Base-by-base conservation (phyloP, 2,113 vertebrate species). In the Myrmecophaga tridactyla region DNA sequence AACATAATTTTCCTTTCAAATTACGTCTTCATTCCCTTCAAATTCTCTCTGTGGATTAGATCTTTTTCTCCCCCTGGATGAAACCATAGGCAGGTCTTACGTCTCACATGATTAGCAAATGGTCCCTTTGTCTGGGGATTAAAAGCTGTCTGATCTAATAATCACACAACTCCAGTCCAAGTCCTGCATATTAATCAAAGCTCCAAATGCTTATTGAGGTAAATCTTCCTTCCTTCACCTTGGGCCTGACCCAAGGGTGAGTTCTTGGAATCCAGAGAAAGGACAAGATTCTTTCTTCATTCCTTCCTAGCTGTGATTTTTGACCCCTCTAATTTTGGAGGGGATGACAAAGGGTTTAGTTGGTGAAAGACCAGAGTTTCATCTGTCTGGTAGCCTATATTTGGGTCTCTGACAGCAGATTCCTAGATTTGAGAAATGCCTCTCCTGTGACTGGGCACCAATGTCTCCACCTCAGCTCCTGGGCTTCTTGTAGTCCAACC, bases 61-160 rank as follows among this genome's bases (percentile, higher is more conserved):
- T 95, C 60, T 93, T 94, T 94, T 46, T 63, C 77, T 92, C 86
- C 18, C 83, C 76, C 70, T 80, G 43, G 56, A 94, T 86, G 86
- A 97, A 96, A 90, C 56, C 31, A 73, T 46, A 60, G 88, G 43
- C 67, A 70, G 41, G 77, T 92, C 69, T 95, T 90, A 48, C 36
- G 21, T 69, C 83, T 94, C 46, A 90, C 69, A 82, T 83, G 76
- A 81, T 89, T 69, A 97, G 97, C 94, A 96, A 96, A 85, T 15
- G 48, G 43, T 48, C 48, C n/a, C 72, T 97, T 97, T 97, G 94
- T 97, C 90, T 90, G 63, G 58, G 46, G 89, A 97, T 96, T 97
- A 95, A 94, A 94, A 88, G 76, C 65, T 75, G 41, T 78, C 48
- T 89, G 62, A 92, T 89, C 43, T 83, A 95, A 83, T 96, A 97